A percentile compares a stretch with the other conserved stretches of the same genome.
phyloP scores from a whole-genome alignment of 2,113 vertebrate genomes.

The Poecilia latipinna region DNA sequence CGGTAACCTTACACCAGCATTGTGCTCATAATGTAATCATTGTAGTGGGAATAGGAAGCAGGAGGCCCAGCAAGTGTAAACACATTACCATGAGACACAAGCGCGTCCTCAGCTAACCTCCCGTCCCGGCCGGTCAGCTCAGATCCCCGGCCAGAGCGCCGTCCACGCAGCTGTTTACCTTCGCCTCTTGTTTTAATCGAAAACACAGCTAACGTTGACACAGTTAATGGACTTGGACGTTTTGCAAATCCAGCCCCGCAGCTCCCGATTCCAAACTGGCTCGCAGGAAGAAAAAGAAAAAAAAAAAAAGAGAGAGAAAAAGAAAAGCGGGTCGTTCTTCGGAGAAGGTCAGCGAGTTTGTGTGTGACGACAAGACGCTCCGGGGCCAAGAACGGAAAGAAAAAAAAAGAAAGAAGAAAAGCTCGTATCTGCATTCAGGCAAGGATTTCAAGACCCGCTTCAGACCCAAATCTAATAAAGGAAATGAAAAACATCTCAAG shows the following conservation, averaged over 20 bases:
- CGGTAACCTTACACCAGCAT: constrained; percentile 78
- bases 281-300: neutral
- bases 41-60: constrained; percentile 79
- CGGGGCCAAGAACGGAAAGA: constrained; percentile 32
- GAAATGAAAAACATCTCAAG: constrained; percentile 17
- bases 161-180: constrained; percentile 73
- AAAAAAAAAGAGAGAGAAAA: no score
- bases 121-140: constrained; percentile 43
- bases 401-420: neutral
- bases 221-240: constrained; percentile 74
- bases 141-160: constrained; percentile 69
- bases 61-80: constrained; percentile 77
- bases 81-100: constrained; percentile 77
- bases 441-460: constrained; percentile 33
- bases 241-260: constrained; percentile 43
- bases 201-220: constrained; percentile 79
- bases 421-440: constrained; percentile 19
- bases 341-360: constrained; percentile 73
- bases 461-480: constrained; percentile 21
- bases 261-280: constrained; percentile 39
- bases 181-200: constrained; percentile 76
- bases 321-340: constrained; percentile 21
- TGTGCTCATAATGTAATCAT: constrained; percentile 81
- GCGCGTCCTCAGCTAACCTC: constrained; percentile 78
- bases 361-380: constrained; percentile 50